A percentile compares a stretch with the other conserved stretches of the same genome.
Evolutionary conservation across 2,888 invertebrate genomes (phyloP).

Genomic region (Caenorhabditis sp.): DNA sequence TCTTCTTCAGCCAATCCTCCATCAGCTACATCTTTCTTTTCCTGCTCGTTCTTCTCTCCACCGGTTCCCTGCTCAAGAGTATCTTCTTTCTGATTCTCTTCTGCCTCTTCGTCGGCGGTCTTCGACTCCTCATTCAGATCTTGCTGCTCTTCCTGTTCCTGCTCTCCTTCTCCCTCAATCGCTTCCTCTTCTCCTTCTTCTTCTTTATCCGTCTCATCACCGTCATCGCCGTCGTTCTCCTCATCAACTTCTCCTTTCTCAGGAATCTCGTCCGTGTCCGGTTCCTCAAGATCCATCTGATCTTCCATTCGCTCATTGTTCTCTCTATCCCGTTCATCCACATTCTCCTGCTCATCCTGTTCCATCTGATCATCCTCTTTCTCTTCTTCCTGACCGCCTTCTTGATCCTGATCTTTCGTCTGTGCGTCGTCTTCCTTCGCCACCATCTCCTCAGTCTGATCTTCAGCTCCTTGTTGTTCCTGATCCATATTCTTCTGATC

Average conservation of each 20-base stretch:
- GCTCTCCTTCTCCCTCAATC: conserved; percentile 54
- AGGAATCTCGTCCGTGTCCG: conserved; percentile 39
- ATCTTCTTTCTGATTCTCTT: conserved; percentile 65
- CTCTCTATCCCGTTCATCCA: conserved; percentile 72
- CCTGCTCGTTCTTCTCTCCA: conserved; percentile 67
- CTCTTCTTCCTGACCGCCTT: conserved; percentile 86
- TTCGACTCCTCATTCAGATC: conserved; percentile 48
- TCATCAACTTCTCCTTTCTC: conserved; percentile 85
- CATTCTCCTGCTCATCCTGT: conserved; percentile 75
- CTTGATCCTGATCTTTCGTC: conserved; percentile 84
- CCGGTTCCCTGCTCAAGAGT: conserved; percentile 63
- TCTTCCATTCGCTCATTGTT: conserved; percentile 84
- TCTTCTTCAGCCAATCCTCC: conserved; percentile 65
- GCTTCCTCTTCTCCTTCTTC: conserved; percentile 75
- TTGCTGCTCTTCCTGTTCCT: conserved; percentile 37
- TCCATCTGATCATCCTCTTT: conserved; percentile 85
- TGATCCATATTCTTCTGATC: conserved; percentile 87
- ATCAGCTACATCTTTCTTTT: conserved; percentile 64
- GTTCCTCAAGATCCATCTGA: conserved; percentile 79
- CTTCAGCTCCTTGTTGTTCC: conserved; percentile 71
- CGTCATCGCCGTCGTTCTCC: conserved; percentile 83
- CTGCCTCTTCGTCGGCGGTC: conserved; percentile 43
- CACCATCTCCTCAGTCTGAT: conserved; percentile 84
- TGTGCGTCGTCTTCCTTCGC: conserved; percentile 82
- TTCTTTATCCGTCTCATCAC: conserved; percentile 68